Base-by-base conservation (phyloP, 1,140 invertebrate species). In the Archivesica marissinica region DNA sequence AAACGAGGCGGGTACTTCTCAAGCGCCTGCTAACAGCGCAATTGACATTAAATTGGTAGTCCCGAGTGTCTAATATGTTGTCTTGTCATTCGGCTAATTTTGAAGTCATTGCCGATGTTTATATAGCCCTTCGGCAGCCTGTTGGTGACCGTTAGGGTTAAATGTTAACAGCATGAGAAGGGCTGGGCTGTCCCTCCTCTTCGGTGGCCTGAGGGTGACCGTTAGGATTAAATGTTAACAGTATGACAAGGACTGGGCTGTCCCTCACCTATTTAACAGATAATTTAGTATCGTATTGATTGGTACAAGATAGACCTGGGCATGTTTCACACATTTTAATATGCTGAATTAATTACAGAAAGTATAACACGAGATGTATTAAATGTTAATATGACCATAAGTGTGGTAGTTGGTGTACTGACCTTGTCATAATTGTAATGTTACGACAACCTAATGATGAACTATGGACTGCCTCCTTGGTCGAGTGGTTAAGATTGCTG, bases 11-110 rank as follows among this genome's bases (percentile, higher is more conserved):
- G n/a, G 68, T 47, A 72, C 20, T 72, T 47, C n/a, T 28, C 33
- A 44, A 3, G 25, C 44, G 68, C 15, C 30, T 20, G 41, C 20
- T 72, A 72, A 47, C 68, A 47, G 39, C n/a, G 11, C 39, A 47
- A 72, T 72, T 72, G 68, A 15, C 68, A 50, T 72, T 72, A 72
- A 72, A 72, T 72, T 33, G 68, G 39, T 47, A 72, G 30, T 33
- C 23, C 23, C 30, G 38, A 64, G 30, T 15, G 3, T 20, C 15
- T 64, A 64, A 64, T 64, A 64, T 13, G 2, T 64, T 64, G 59
- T 64, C 59, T 64, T 64, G 59, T 64, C 59, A 64, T 33, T 28
- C 20, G 25, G 59, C 59, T 64, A 64, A 64, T 64, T 64, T 64
- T 33, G 59, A 64, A 64, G 33, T 64, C 59, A 64, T 64, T 33